Percentiles rank a stretch among this genome's conserved stretches.
Conservation (phyloP, 2,113 vertebrate genomes). For the Pseudorasbora parva region DNA sequence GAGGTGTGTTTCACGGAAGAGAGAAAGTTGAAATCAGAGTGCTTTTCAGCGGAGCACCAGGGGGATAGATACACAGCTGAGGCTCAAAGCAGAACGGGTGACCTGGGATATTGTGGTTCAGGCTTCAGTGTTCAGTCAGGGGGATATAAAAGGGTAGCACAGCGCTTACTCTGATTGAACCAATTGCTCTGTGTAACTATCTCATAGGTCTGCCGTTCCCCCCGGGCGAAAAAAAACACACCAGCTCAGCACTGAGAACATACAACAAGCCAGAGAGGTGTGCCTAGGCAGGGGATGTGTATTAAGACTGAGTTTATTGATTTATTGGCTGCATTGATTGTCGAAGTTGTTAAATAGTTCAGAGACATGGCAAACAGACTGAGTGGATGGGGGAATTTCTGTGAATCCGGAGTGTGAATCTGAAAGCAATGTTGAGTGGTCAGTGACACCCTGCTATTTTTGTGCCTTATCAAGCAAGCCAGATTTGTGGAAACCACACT, state of each 20-base stretch:
- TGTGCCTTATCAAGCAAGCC: slow-evolving; percentile 45
- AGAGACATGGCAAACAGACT: slow-evolving; percentile 57
- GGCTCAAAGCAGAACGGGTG: slow-evolving; percentile 67
- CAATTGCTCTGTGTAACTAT: slow-evolving; percentile 76
- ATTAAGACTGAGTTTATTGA: slow-evolving; percentile 75
- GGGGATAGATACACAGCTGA: slow-evolving; percentile 60
- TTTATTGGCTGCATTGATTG: slow-evolving; percentile 78
- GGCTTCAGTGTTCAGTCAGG: slow-evolving; percentile 67
- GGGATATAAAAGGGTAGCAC: slow-evolving; percentile 70
- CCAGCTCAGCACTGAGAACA: slow-evolving; percentile 58
- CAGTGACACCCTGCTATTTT: slow-evolving; percentile 50
- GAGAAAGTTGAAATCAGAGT: slow-evolving; percentile 45
- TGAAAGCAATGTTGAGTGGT: slow-evolving; percentile 13
- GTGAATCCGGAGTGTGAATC: neutral
- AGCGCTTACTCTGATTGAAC: slow-evolving; percentile 77
- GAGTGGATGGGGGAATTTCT: slow-evolving; percentile 62
- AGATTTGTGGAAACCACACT: neutral
- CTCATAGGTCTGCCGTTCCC: slow-evolving; percentile 69
- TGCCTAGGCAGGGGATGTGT: slow-evolving; percentile 58
- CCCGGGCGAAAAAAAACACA: slow-evolving; percentile 66
- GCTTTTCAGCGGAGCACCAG: slow-evolving; percentile 56
- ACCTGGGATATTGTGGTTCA: slow-evolving; percentile 64
- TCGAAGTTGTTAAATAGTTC: slow-evolving; percentile 72
- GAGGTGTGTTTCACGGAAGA: slow-evolving; percentile 43
- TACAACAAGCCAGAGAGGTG: slow-evolving; percentile 50